A percentile compares a stretch with the other conserved stretches of the same genome.
phyloP scores from a whole-genome alignment of 2,113 vertebrate species.

The Poicephalus meyeri region DNA sequence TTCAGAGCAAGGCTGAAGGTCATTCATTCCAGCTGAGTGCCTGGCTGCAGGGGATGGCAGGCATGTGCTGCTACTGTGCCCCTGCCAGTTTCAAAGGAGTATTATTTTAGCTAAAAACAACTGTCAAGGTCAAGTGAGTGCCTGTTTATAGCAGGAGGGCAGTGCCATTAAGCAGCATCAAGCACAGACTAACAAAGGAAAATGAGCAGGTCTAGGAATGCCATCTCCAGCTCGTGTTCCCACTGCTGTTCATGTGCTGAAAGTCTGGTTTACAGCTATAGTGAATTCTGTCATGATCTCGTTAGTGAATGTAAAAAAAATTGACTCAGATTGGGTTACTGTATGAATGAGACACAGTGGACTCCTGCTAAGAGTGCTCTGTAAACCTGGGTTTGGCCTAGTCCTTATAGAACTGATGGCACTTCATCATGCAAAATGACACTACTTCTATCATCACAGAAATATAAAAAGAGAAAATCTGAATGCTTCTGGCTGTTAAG shows the following conservation, averaged over 20 bases:
- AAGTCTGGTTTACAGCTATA: not conserved
- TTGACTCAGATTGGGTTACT: not conserved
- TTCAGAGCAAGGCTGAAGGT: not conserved
- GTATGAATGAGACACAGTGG: not conserved
- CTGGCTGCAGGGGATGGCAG: not conserved
- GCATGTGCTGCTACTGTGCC: slow-evolving; percentile 1
- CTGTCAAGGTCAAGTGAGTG: slow-evolving; percentile 48
- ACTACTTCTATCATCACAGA: not conserved
- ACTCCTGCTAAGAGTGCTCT: not conserved
- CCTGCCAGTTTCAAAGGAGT: slow-evolving; percentile 7
- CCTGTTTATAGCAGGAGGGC: slow-evolving; percentile 7
- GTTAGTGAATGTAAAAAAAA: not conserved
- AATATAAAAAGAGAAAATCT: not conserved
- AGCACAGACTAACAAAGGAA: not conserved
- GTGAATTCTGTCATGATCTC: not conserved
- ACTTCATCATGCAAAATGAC: not conserved
- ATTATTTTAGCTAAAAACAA: slow-evolving; percentile 7
- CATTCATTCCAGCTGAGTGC: not conserved
- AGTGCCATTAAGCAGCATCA: not conserved
- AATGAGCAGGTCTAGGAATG: not conserved
- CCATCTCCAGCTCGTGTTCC: not conserved
- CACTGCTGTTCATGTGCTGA: not conserved
- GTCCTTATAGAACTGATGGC: not conserved
- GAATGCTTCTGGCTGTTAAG: not conserved
- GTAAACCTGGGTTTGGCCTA: not conserved